Evolutionary conservation across 2,888 invertebrate species (phyloP).

Genomic region (Nemurella pictetii): DNA sequence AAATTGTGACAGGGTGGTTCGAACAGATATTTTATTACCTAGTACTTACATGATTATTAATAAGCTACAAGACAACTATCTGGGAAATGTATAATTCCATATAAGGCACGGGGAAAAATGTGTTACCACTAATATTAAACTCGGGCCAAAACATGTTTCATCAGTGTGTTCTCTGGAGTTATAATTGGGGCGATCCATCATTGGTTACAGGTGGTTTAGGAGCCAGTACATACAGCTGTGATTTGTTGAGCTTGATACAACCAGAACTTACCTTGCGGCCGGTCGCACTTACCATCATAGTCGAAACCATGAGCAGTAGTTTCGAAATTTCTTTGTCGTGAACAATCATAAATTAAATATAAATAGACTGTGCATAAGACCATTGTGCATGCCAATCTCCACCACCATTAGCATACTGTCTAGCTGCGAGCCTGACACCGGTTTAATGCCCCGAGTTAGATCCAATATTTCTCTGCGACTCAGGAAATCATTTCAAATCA

Average conservation of each 20-base stretch:
- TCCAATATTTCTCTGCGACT: neutral
- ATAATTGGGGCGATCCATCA: constrained; percentile 27
- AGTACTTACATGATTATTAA: constrained; percentile 24
- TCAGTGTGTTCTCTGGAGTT: constrained; percentile 13
- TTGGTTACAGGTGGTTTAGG: constrained; percentile 10
- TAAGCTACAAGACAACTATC: constrained; percentile 18
- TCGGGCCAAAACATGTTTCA: constrained; percentile 21
- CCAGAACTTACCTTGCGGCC: neutral
- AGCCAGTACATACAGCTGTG: neutral
- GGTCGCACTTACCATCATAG: neutral
- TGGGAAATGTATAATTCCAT: neutral
- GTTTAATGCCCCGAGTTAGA: neutral
- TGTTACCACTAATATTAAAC: constrained; percentile 25
- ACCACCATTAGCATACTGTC: neutral
- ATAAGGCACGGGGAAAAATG: neutral
- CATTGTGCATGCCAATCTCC: neutral
- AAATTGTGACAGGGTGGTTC: constrained; percentile 20
- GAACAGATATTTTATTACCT: constrained; percentile 9
- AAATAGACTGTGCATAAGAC: neutral
- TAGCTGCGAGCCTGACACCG: neutral
- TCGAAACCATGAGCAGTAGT: neutral
- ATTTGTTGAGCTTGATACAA: constrained; percentile 11
- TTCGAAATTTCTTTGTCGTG: neutral
- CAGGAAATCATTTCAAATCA: neutral
- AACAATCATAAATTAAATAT: neutral